Evolutionary conservation across 2,797 vertebrate species (phyloP).

Genomic region (Lepilemur ruficaudatus): DNA sequence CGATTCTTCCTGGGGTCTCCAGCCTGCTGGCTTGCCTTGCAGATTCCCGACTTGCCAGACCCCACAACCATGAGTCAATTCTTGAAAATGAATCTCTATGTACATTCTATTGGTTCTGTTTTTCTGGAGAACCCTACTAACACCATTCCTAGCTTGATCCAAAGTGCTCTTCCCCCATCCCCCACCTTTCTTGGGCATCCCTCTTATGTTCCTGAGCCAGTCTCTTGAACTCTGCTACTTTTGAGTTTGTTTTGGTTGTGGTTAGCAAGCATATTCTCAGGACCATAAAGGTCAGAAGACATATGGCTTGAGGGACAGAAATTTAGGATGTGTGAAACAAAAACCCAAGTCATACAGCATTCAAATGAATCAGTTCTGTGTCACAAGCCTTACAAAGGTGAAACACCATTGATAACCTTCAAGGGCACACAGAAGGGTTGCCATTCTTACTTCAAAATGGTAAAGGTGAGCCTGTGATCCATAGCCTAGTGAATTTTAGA

Average conservation of each 20-base stretch:
- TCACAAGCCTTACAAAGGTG: background rate
- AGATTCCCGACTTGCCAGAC: background rate
- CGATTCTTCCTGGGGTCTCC: background rate
- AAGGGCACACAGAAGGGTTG: background rate
- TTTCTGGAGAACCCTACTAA: background rate
- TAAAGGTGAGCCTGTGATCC: background rate
- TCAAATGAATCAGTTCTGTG: background rate
- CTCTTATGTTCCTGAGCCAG: background rate
- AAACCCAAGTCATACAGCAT: background rate
- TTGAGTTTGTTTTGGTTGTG: background rate
- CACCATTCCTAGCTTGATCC: background rate
- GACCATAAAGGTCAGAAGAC: background rate
- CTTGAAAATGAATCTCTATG: background rate
- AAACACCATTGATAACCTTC: background rate
- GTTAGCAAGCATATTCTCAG: background rate
- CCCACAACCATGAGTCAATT: background rate
- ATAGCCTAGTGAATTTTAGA: background rate
- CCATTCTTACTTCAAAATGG: background rate
- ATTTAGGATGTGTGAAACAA: background rate
- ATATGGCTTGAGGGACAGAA: background rate
- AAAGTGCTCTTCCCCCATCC: background rate
- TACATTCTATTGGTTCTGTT: background rate
- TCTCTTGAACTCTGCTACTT: background rate
- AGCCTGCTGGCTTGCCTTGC: background rate
- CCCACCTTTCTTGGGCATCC: background rate